Base-by-base conservation (phyloP, 2,797 vertebrate genomes). In the Melanotaenia maccullochi region DNA sequence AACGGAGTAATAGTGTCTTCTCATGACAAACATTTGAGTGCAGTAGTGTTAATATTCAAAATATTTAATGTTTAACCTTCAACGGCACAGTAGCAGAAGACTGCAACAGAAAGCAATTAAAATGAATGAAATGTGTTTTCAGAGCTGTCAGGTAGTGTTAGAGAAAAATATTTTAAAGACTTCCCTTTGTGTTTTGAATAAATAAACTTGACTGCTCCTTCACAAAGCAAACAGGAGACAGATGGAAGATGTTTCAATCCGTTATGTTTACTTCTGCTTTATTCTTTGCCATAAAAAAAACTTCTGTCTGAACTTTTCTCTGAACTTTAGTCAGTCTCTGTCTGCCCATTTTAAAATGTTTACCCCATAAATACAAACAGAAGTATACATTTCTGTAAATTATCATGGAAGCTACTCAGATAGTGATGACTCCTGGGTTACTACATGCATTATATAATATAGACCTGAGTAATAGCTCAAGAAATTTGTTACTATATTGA, bases 61-160 rank as follows among this genome's bases (percentile, higher is more conserved):
- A 25, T 54, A 54, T 54, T 54, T 25, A 12, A 54, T 54, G 52
- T 25, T 28, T 54, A 54, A 54, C 52, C 52, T 54, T 52, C 25
- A 28, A 28, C 24, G 5, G 24, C 13, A 14, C 12, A 54, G 52
- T 25, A 54, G 16, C 13, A 54, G 52, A 54, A 25, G 24, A 54
- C 24, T 28, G 52, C 52, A 28, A 25, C 25, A 28, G 52, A 54
- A 54, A 54, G 52, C 52, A 54, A 54, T 54, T 54, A 54, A 28
- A 51, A 51, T 56, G 54, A 35, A 33, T 35, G 32, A 58, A 58
- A 54, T 25, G 24, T 54, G 52, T 28, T 54, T 54, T 54, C 12
- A 25, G 22, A 54, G 28, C 52, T 54, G 52, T 28, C 52, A 54
- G 52, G 25, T 14, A 28, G 25, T 16, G 25, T 25, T 28, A 11